Conservation (phyloP, 2,888 invertebrate genomes). For the Ecdyonurus torrentis region DNA sequence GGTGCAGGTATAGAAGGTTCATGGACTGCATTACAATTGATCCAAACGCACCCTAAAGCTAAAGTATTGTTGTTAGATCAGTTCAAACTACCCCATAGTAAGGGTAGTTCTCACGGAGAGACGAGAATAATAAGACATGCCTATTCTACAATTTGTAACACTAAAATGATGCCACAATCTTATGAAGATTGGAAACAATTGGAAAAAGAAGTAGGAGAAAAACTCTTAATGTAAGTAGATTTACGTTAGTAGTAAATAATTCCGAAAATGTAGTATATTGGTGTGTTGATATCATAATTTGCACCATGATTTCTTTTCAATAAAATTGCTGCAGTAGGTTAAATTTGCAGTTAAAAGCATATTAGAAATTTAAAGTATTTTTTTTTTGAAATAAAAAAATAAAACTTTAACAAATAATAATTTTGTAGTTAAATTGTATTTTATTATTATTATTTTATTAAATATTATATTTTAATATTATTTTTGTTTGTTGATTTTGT, state of each 20-base stretch:
- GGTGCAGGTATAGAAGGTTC: slow-evolving; percentile 8
- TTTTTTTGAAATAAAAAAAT: no score
- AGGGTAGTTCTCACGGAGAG: slow-evolving; percentile 27
- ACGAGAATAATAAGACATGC: slow-evolving; percentile 24
- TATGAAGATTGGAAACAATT: slow-evolving; percentile 21
- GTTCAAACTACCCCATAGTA: slow-evolving; percentile 22
- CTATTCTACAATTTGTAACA: slow-evolving; percentile 20
- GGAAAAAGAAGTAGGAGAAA: slow-evolving; percentile 19
- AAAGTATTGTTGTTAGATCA: slow-evolving; percentile 7
- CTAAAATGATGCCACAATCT: slow-evolving; percentile 24
- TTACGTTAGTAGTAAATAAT: not conserved
- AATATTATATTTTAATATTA: no score
- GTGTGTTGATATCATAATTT: no score
- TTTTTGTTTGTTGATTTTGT: no score
- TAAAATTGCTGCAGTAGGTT: no score
- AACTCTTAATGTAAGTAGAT: slow-evolving; percentile 19
- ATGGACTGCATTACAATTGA: slow-evolving; percentile 9
- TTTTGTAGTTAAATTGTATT: no score
- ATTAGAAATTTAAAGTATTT: no score
- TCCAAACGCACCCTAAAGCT: not conserved
- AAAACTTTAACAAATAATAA: no score
- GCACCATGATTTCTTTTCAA: no score
- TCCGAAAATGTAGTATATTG: no score
- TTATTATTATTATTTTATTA: no score
- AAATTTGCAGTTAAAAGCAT: no score